These are phyloP conservation scores for Dendrolimus houi DNA, from an alignment of 2,888 invertebrate genomes.

Conservation along the genomic window DNA sequence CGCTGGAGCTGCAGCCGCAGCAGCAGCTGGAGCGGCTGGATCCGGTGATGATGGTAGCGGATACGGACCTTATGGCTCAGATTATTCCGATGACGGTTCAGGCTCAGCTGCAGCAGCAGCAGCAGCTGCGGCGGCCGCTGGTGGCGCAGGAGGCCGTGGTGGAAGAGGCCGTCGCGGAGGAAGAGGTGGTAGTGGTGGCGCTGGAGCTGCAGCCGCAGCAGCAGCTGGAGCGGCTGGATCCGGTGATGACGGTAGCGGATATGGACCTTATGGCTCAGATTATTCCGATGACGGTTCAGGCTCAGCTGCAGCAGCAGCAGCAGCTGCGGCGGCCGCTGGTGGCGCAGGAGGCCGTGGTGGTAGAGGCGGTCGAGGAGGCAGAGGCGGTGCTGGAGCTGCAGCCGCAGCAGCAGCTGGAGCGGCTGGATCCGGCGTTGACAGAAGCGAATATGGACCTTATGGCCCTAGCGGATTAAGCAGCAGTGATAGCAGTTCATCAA, in stretches of 20 bases:
- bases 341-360: too few relatives aligned
- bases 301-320: too few relatives aligned
- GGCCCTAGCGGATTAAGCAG: constrained; percentile 6
- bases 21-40: too few relatives aligned
- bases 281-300: too few relatives aligned
- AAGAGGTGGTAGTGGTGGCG: too few relatives aligned
- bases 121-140: neutral
- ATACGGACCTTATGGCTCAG: neutral
- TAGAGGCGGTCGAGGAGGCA: too few relatives aligned
- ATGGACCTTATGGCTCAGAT: too few relatives aligned
- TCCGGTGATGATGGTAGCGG: neutral
- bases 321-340: too few relatives aligned
- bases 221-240: neutral
- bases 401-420: constrained; percentile 11
- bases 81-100: neutral
- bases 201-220: constrained; percentile 2
- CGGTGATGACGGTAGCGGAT: too few relatives aligned
- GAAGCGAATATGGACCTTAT: constrained; percentile 4
- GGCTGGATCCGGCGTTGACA: constrained; percentile 3
- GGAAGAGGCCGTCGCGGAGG: too few relatives aligned
- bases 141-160: too few relatives aligned
- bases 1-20: too few relatives aligned
- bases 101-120: neutral
- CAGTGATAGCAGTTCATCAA: constrained; percentile 5
- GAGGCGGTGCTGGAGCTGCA: constrained; percentile 4